Evolutionary conservation across 2,888 invertebrate species (phyloP).

Genomic region (Alitta virens): DNA sequence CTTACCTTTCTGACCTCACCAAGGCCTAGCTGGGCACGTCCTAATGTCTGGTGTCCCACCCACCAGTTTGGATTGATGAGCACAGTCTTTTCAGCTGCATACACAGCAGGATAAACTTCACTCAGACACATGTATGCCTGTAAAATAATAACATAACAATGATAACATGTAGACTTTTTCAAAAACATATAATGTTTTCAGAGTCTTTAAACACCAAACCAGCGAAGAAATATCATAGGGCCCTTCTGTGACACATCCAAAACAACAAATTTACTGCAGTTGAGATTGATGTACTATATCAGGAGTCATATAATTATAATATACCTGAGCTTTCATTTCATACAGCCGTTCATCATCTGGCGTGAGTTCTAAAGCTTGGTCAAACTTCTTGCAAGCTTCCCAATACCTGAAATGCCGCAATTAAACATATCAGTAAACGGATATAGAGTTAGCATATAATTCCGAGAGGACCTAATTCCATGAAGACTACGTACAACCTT

Average conservation of each 20-base stretch:
- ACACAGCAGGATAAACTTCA: slow-evolving; percentile 50
- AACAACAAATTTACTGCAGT: not conserved
- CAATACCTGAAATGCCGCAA: slow-evolving; percentile 52
- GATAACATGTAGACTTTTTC: no score
- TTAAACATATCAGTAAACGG: no score
- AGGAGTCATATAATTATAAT: not conserved
- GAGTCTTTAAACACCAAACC: no score
- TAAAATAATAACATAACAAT: no score
- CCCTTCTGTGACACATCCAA: not conserved
- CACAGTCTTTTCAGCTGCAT: slow-evolving; percentile 50
- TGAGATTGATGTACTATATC: no score
- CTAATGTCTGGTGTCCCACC: slow-evolving; percentile 57
- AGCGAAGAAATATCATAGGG: no score
- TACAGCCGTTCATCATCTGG: slow-evolving; percentile 51
- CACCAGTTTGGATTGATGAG: slow-evolving; percentile 54
- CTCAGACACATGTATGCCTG: slow-evolving; percentile 47
- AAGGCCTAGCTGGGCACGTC: slow-evolving; percentile 53
- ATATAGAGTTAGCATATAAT: no score
- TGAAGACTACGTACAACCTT: no score
- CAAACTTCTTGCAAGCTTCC: slow-evolving; percentile 58
- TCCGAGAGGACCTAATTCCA: no score
- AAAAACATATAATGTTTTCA: no score
- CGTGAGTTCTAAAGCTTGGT: slow-evolving; percentile 51
- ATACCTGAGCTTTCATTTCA: slow-evolving; percentile 59
- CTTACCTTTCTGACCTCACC: slow-evolving; percentile 54